phyloP scores from a whole-genome alignment of 2,113 vertebrate species.

The Hippocampus mohnikei region DNA sequence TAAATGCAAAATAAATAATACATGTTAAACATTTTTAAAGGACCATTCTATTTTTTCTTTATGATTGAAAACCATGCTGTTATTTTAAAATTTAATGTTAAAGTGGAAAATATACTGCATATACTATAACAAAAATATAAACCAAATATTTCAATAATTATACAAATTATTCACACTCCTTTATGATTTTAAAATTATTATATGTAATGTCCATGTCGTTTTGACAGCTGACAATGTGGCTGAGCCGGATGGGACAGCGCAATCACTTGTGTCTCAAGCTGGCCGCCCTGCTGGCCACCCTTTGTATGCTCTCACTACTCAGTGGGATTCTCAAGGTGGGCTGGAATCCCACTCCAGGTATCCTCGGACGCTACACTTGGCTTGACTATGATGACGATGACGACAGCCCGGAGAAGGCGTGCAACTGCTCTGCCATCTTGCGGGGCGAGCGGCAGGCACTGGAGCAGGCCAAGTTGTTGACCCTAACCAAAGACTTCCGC shows the following conservation, averaged over 20 bases:
- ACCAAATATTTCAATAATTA: too few relatives aligned
- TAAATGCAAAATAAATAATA: too few relatives aligned
- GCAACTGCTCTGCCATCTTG: slow-evolving; percentile 81
- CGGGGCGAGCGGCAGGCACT: slow-evolving; percentile 75
- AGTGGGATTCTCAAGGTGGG: not conserved
- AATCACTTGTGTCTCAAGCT: not conserved
- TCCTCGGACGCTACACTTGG: slow-evolving; percentile 9
- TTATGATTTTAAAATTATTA: not conserved
- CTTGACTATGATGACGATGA: slow-evolving; percentile 64
- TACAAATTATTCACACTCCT: not conserved
- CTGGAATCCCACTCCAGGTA: not conserved
- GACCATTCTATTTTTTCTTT: too few relatives aligned
- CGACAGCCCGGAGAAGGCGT: slow-evolving; percentile 54
- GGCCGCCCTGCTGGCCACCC: slow-evolving; percentile 9
- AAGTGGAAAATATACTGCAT: too few relatives aligned
- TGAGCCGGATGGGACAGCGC: not conserved
- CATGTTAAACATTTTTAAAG: too few relatives aligned
- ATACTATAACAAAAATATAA: too few relatives aligned
- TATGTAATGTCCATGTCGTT: not conserved
- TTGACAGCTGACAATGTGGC: not conserved
- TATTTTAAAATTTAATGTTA: too few relatives aligned
- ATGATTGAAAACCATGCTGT: too few relatives aligned
- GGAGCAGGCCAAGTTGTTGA: slow-evolving; percentile 72
- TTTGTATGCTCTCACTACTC: slow-evolving; percentile 17
- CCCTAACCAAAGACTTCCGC: slow-evolving; percentile 66